Percentiles rank a stretch among this genome's conserved stretches.
phyloP scores from a whole-genome alignment of 2,888 invertebrate genomes.

The Eilema depressum region DNA sequence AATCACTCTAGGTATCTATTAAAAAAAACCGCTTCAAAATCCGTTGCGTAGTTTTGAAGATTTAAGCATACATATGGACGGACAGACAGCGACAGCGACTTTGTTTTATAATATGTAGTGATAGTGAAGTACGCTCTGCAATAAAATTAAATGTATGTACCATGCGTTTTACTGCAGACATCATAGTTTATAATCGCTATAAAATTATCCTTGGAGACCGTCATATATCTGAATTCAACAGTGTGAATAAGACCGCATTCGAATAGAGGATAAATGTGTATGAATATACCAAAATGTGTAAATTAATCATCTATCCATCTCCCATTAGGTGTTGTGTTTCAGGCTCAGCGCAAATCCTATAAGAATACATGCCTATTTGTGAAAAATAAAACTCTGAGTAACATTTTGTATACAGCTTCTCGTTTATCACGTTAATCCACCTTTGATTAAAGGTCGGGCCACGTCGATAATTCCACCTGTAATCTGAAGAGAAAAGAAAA shows the following conservation, averaged over 20 bases:
- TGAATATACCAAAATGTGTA: background rate
- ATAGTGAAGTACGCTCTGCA: too few species aligned
- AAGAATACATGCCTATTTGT: background rate
- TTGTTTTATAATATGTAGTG: too few species aligned
- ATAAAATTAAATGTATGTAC: conserved; percentile 8
- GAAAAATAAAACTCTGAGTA: background rate
- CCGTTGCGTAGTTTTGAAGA: too few species aligned
- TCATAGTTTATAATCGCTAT: conserved; percentile 16
- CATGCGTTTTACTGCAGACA: conserved; percentile 12
- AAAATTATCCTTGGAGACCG: conserved; percentile 5
- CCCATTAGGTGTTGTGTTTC: background rate
- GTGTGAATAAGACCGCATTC: background rate
- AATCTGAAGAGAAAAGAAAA: conserved; percentile 29
- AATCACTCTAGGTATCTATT: too few species aligned
- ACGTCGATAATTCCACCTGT: conserved; percentile 16
- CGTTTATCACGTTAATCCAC: conserved; percentile 19
- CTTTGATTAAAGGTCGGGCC: conserved; percentile 13
- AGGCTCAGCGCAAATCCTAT: background rate
- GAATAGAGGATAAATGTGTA: background rate
- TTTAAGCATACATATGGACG: too few species aligned
- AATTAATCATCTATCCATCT: background rate
- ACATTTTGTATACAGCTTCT: conserved; percentile 15
- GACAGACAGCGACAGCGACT: too few species aligned
- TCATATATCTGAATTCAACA: conserved; percentile 4
- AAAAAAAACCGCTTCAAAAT: too few species aligned